phyloP scores from a whole-genome alignment of 1,140 invertebrate genomes.

The Ceratina australensis region DNA sequence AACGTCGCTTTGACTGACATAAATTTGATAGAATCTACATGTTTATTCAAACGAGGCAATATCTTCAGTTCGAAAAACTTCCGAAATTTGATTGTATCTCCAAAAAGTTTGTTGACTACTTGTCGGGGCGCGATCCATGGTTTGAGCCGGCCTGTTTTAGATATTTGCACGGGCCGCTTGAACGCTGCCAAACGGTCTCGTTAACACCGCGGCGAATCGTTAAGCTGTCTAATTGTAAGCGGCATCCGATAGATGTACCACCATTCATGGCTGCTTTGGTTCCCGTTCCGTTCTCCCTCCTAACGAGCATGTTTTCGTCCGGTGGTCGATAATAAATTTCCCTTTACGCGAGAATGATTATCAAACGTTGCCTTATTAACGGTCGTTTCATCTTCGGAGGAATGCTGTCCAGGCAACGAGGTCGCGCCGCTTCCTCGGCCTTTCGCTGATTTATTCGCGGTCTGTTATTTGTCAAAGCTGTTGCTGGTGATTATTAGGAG shows the following conservation, averaged over 20 bases:
- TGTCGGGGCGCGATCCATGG: too few species aligned
- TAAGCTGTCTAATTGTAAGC: slow-evolving; percentile 2
- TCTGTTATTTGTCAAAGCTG: slow-evolving; percentile 25
- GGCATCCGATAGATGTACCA: slow-evolving; percentile 4
- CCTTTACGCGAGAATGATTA: slow-evolving; percentile 2
- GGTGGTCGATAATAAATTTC: slow-evolving; percentile 17
- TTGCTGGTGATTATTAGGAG: slow-evolving; percentile 8
- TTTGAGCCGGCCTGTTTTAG: too few species aligned
- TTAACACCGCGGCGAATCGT: slow-evolving; percentile 12
- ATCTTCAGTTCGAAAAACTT: too few species aligned
- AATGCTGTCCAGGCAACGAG: neutral
- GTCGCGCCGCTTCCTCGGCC: neutral
- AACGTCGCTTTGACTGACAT: too few species aligned
- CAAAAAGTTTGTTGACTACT: too few species aligned
- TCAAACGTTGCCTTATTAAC: slow-evolving; percentile 25
- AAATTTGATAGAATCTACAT: too few species aligned
- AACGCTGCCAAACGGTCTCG: slow-evolving; percentile 3
- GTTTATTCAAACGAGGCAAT: too few species aligned
- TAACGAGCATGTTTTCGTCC: neutral
- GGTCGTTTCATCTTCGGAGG: neutral
- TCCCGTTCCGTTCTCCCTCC: neutral
- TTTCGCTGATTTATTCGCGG: slow-evolving; percentile 17
- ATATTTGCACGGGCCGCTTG: neutral
- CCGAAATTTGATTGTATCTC: too few species aligned
- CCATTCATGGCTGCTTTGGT: neutral